phyloP scores from a whole-genome alignment of 2,797 vertebrate genomes.

The Sandelia bainsii region DNA sequence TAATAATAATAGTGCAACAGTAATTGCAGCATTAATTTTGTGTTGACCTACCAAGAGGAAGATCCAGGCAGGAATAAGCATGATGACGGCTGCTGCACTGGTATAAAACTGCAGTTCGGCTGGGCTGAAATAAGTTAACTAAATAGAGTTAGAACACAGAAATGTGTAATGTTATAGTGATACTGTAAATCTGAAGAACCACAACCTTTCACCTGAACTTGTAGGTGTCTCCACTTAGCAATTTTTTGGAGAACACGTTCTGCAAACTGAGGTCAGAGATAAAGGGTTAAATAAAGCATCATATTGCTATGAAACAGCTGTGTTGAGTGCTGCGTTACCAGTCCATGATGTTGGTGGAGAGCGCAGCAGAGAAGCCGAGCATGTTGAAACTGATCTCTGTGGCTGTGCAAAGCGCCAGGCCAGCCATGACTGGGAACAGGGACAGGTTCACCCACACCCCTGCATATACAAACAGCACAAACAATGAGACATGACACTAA shows the following conservation, averaged over 20 bases:
- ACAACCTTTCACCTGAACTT: conserved; percentile 89
- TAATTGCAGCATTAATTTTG: neutral
- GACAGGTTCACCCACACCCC: conserved; percentile 95
- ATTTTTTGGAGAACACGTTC: conserved; percentile 98
- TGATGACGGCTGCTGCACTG: conserved; percentile 92
- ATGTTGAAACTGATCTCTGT: conserved; percentile 95
- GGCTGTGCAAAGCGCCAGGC: conserved; percentile 93
- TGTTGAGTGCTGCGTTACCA: conserved; percentile 81
- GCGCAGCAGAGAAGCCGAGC: conserved; percentile 93
- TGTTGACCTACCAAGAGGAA: conserved; percentile 90
- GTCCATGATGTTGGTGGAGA: conserved; percentile 99
- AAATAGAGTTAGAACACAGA: neutral
- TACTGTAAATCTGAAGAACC: neutral
- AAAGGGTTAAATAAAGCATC: conserved; percentile 25
- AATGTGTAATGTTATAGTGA: neutral
- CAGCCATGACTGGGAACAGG: conserved; percentile 93
- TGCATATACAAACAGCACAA: conserved; percentile 58
- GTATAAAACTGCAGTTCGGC: conserved; percentile 97
- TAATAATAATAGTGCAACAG: neutral
- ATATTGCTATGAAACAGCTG: neutral
- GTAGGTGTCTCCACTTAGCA: conserved; percentile 96
- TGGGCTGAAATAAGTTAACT: conserved; percentile 80
- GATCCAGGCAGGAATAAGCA: conserved; percentile 96
- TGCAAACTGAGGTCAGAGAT: conserved; percentile 88
- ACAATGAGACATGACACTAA: neutral